Percentiles rank a stretch among this genome's conserved stretches.
These are phyloP conservation scores for Mormyrus hasselquistii DNA, from an alignment of 2,797 vertebrate species.

Conservation along the genomic window DNA sequence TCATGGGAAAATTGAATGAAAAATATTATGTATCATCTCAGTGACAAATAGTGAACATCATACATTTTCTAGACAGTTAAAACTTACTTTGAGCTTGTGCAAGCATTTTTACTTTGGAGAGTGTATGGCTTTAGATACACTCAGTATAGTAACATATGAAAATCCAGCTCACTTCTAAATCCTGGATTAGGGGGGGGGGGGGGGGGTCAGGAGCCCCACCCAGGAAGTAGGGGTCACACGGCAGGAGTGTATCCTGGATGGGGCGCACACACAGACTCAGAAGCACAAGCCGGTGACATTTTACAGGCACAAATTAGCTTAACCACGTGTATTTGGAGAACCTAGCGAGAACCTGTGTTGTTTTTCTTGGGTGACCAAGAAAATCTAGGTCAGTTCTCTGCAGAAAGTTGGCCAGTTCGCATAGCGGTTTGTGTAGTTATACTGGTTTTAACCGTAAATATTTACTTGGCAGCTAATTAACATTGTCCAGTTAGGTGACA, in stretches of 20 bases:
- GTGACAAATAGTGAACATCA: background rate
- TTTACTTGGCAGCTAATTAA: background rate
- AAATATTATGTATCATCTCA: background rate
- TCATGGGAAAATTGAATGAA: constrained; percentile 14
- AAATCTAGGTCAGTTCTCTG: background rate
- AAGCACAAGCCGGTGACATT: background rate
- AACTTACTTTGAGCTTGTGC: background rate
- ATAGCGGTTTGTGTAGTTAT: background rate
- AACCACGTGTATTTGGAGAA: background rate
- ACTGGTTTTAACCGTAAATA: background rate
- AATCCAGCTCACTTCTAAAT: background rate
- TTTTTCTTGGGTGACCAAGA: background rate
- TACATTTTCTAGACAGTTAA: background rate
- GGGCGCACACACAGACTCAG: background rate
- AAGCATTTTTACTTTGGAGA: background rate
- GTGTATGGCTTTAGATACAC: background rate
- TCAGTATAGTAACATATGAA: background rate
- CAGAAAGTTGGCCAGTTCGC: background rate
- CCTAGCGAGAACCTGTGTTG: background rate
- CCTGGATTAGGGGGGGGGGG: too few relatives aligned
- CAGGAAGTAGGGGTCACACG: background rate
- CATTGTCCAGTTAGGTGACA: background rate
- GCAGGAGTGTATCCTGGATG: background rate
- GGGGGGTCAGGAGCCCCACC: background rate
- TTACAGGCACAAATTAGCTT: background rate